Evolutionary conservation across 2,888 invertebrate genomes (phyloP).

Genomic region (Mimas tiliae): DNA sequence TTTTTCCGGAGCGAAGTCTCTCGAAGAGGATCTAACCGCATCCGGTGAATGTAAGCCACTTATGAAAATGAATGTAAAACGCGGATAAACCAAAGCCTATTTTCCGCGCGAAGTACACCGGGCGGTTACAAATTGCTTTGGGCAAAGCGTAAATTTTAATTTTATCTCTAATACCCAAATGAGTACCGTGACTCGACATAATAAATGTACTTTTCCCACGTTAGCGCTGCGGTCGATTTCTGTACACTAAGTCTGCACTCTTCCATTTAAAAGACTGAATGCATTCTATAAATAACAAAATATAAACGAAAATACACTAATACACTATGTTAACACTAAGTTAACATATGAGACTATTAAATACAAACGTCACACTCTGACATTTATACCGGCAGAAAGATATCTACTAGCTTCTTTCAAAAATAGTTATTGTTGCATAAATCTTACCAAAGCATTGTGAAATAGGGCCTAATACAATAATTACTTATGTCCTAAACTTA

Average conservation of each 20-base stretch:
- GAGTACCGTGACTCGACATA: conserved; percentile 83
- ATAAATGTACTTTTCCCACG: conserved; percentile 83
- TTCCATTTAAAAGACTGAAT: conserved; percentile 30
- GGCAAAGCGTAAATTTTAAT: conserved; percentile 85
- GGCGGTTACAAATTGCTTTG: conserved; percentile 84
- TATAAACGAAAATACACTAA: background rate
- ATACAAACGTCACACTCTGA: no score
- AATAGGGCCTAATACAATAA: no score
- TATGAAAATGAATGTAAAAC: conserved; percentile 82
- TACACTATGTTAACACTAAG: no score
- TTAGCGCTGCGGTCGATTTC: conserved; percentile 67
- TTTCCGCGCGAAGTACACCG: conserved; percentile 81
- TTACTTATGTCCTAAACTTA: background rate
- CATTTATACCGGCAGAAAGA: no score
- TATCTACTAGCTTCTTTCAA: no score
- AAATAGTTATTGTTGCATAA: no score
- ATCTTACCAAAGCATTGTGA: no score
- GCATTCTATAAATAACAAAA: conserved; percentile 12
- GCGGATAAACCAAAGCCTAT: conserved; percentile 83
- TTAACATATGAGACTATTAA: no score
- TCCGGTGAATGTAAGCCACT: conserved; percentile 76
- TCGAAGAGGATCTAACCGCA: conserved; percentile 50
- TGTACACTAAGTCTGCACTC: conserved; percentile 40
- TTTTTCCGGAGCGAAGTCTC: conserved; percentile 36
- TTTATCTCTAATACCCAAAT: conserved; percentile 85